Conservation (phyloP, 2,888 invertebrate species). For the Tanaodytes sp. region DNA sequence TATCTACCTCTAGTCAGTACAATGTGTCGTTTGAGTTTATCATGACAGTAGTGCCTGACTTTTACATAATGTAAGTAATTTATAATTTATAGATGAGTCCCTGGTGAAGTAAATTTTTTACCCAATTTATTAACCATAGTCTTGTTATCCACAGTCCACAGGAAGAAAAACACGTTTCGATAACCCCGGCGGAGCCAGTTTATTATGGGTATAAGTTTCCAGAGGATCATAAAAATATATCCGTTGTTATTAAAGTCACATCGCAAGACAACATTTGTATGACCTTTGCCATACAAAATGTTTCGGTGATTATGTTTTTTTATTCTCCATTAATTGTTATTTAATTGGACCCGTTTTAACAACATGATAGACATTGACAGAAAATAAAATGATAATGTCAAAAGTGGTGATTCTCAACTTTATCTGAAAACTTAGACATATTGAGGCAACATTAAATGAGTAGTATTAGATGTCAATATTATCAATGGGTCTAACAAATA, state of each 20-base stretch:
- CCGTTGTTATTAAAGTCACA: slow-evolving; percentile 78
- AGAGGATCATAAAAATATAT: slow-evolving; percentile 70
- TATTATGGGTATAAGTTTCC: slow-evolving; percentile 78
- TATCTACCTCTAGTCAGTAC: slow-evolving; percentile 79
- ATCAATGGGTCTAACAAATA: too few relatives aligned
- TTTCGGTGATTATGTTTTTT: slow-evolving; percentile 68
- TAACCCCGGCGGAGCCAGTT: slow-evolving; percentile 77
- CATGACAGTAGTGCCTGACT: slow-evolving; percentile 77
- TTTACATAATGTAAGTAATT: slow-evolving; percentile 74
- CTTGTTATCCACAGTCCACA: slow-evolving; percentile 56
- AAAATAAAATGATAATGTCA: too few relatives aligned
- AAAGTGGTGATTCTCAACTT: too few relatives aligned
- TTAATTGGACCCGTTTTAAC: too few relatives aligned
- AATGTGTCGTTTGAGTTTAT: slow-evolving; percentile 77
- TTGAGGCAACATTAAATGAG: too few relatives aligned
- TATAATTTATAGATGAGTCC: too few relatives aligned
- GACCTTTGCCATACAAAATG: slow-evolving; percentile 85
- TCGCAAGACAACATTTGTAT: slow-evolving; percentile 82
- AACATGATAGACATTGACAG: too few relatives aligned
- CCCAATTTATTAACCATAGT: too few relatives aligned
- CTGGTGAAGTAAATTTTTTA: too few relatives aligned
- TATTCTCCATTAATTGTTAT: too few relatives aligned
- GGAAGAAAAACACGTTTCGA: slow-evolving; percentile 56
- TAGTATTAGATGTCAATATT: too few relatives aligned
- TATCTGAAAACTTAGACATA: too few relatives aligned